Percentiles rank a stretch among this genome's conserved stretches.
Conservation (phyloP, 2,888 invertebrate species). For the Tenthredo scrophulariae region DNA sequence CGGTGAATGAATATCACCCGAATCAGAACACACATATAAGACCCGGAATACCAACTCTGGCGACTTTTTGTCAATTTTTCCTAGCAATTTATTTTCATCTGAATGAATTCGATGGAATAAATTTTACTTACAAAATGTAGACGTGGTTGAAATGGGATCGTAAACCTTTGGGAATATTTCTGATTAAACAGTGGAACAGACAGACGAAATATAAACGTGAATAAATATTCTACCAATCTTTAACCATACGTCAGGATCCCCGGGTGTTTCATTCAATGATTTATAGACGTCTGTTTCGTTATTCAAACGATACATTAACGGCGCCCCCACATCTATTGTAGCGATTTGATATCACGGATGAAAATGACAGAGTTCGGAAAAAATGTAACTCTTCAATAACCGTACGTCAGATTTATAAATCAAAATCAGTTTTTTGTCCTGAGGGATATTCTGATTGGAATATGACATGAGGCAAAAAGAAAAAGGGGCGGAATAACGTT, state of each 20-base stretch:
- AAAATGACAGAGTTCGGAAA: neutral
- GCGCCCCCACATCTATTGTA: neutral
- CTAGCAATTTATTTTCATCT: neutral
- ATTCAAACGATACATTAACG: neutral
- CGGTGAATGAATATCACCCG: neutral
- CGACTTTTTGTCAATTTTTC: neutral
- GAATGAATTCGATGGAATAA: neutral
- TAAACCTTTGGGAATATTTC: neutral
- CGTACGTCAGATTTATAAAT: slow-evolving; percentile 17
- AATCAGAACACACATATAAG: neutral
- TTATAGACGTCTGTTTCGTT: neutral
- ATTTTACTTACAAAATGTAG: neutral
- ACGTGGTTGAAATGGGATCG: slow-evolving; percentile 1
- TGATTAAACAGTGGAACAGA: neutral
- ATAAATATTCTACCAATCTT: neutral
- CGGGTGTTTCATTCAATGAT: neutral
- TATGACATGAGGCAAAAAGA: neutral
- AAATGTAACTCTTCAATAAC: slow-evolving; percentile 17
- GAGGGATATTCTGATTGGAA: neutral
- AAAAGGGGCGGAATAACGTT: neutral
- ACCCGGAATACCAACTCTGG: neutral
- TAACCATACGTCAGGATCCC: neutral
- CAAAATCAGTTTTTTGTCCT: neutral
- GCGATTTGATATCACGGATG: slow-evolving; percentile 4
- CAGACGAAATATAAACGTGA: neutral